Base-by-base conservation (phyloP, 2,888 invertebrate species). In the Plemyria rubiginata region DNA sequence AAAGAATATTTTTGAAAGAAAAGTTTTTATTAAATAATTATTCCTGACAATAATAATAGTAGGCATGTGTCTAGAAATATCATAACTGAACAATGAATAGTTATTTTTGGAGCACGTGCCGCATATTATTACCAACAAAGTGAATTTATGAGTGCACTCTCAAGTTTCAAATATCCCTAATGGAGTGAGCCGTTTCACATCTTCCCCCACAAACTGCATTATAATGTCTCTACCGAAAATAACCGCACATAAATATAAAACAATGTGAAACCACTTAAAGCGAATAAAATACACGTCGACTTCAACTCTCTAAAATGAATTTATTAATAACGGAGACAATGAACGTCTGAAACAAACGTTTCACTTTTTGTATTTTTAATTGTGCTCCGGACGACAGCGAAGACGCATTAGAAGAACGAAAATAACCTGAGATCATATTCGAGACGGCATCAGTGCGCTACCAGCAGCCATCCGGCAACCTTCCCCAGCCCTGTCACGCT, bases 201-300 rank as follows among this genome's bases (percentile, higher is more conserved):
- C 86, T 90, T 87, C 92, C 92, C 92, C 91, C 88, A 90, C 92
- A 90, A 91, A 90, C 90, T 88, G 90, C 90, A 89, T 91, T 90
- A 92, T 92, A 90, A 92, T 89, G 92, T 90, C 86, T 84, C 83
- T 79, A 85, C 87, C 90, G 81, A 91, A 92, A 92, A 92, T 92
- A 92, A 89, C 90, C 88, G 82, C 90, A 91, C 92, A 92, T 92
- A 92, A 92, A 92, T 92, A 92, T 89, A 91, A 92, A 92, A 91
- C 91, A 92, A 92, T 92, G 92, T 92, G 91, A 92, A 91, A 92
- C 92, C 92, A 92, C 92, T 92, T 92, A 92, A 91, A 92, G 92
- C 90, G 92, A 92, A 92, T 92, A 92, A 92, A 92, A 92, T 91
- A 91, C 91, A 92, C 88, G 90, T 90, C 90, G 83, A 85, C 89